Evolutionary conservation across 2,113 vertebrate species (phyloP).

Genomic region (Syngnathoides biaculeatus): DNA sequence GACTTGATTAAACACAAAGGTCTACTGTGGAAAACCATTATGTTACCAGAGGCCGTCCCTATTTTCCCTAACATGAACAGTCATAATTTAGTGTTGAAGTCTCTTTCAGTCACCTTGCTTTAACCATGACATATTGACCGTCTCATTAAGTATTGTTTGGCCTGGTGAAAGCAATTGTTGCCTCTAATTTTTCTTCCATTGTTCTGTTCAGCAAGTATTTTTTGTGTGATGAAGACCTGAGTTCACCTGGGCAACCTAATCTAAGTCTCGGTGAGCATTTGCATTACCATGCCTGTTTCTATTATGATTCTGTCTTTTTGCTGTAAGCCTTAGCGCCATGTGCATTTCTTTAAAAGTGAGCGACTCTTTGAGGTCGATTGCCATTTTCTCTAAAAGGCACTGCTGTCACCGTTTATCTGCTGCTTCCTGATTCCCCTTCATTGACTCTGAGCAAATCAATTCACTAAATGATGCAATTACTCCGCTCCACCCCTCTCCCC

Average conservation of each 20-base stretch:
- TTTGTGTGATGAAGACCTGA: conserved; percentile 49
- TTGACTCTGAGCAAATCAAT: conserved; percentile 85
- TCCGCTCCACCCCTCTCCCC: conserved; percentile 26
- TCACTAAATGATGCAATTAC: conserved; percentile 91
- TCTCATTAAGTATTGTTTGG: conserved; percentile 86
- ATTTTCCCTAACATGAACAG: conserved; percentile 79
- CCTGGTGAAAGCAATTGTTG: conserved; percentile 94
- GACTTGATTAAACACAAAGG: conserved; percentile 16
- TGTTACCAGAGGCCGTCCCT: conserved; percentile 60
- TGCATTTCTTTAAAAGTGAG: conserved; percentile 13
- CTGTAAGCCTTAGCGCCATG: not conserved
- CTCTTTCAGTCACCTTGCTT: conserved; percentile 75
- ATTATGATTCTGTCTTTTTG: conserved; percentile 26
- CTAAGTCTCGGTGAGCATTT: conserved; percentile 28
- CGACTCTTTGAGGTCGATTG: conserved; percentile 35
- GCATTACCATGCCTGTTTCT: conserved; percentile 39
- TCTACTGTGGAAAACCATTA: not conserved
- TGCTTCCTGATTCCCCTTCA: conserved; percentile 85
- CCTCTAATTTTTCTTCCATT: conserved; percentile 79
- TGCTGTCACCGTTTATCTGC: conserved; percentile 78
- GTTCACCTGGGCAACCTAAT: conserved; percentile 54
- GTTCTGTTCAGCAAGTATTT: conserved; percentile 66
- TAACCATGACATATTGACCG: conserved; percentile 90
- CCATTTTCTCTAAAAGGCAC: conserved; percentile 76
- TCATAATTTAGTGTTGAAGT: conserved; percentile 79